phyloP scores from a whole-genome alignment of 2,113 vertebrate genomes.

The Coracopsis vasa region DNA sequence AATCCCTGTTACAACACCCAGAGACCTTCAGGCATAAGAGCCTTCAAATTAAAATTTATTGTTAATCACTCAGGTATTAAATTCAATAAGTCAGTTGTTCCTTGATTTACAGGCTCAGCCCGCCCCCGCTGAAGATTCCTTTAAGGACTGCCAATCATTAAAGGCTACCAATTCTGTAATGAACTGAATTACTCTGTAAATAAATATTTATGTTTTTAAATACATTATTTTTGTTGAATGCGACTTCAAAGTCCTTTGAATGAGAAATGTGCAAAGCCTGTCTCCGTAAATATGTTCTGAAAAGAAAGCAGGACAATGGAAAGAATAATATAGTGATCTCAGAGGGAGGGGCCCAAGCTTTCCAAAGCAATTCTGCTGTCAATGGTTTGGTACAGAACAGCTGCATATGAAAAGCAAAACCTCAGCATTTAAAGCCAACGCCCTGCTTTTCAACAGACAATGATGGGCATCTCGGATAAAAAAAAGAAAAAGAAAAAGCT shows the following conservation, averaged over 20 bases:
- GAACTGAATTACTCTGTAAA: slow-evolving; percentile 39
- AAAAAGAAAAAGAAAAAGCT: background rate
- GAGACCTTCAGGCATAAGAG: slow-evolving; percentile 52
- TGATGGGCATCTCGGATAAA: slow-evolving; percentile 32
- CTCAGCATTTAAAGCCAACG: slow-evolving; percentile 60
- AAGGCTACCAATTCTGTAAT: slow-evolving; percentile 42
- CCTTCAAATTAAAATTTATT: slow-evolving; percentile 59
- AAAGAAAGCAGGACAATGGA: slow-evolving; percentile 55
- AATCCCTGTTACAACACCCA: slow-evolving; percentile 43
- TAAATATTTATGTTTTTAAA: slow-evolving; percentile 57
- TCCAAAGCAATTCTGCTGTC: slow-evolving; percentile 59
- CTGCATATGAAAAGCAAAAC: slow-evolving; percentile 63
- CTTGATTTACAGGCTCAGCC: slow-evolving; percentile 47
- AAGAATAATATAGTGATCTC: slow-evolving; percentile 66
- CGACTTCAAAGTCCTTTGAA: slow-evolving; percentile 49
- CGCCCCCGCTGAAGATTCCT: slow-evolving; percentile 39
- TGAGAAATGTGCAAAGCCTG: slow-evolving; percentile 13
- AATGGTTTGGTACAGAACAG: slow-evolving; percentile 54
- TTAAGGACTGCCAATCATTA: slow-evolving; percentile 57
- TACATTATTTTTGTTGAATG: slow-evolving; percentile 52
- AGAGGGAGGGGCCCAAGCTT: slow-evolving; percentile 61
- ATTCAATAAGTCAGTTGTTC: slow-evolving; percentile 52
- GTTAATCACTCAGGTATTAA: slow-evolving; percentile 59
- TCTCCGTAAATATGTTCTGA: slow-evolving; percentile 14
- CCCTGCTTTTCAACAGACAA: slow-evolving; percentile 53